phyloP scores from a whole-genome alignment of 1,140 invertebrate species.

The Drepana arcuata region DNA sequence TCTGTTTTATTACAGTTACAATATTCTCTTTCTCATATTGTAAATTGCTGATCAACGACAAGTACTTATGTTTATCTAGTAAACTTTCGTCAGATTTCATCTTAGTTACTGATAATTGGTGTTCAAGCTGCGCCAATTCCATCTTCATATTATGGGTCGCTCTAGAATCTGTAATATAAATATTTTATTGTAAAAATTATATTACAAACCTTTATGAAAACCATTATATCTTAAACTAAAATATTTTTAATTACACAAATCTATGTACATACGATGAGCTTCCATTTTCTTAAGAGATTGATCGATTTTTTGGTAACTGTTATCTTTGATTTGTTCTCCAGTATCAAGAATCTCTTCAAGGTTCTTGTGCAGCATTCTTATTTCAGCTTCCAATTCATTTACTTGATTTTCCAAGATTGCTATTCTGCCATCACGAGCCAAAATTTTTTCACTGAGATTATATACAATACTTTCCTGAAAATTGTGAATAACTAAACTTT shows the following conservation, averaged over 20 bases:
- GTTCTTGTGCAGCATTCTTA: slow-evolving; percentile 29
- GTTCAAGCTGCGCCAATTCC: slow-evolving; percentile 39
- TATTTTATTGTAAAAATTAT: too few relatives aligned
- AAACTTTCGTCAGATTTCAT: slow-evolving; percentile 24
- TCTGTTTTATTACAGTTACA: slow-evolving; percentile 38
- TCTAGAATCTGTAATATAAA: slow-evolving; percentile 52
- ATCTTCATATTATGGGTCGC: slow-evolving; percentile 56
- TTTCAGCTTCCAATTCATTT: slow-evolving; percentile 50
- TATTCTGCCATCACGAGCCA: slow-evolving; percentile 41
- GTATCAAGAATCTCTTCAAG: slow-evolving; percentile 32
- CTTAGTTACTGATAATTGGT: slow-evolving; percentile 32
- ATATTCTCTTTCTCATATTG: slow-evolving; percentile 40
- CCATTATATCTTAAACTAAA: too few relatives aligned
- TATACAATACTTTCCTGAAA: slow-evolving; percentile 41
- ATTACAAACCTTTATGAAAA: too few relatives aligned
- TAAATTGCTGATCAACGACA: slow-evolving; percentile 26
- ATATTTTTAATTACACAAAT: too few relatives aligned
- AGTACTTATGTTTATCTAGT: slow-evolving; percentile 24
- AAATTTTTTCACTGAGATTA: slow-evolving; percentile 34
- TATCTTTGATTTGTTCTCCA: slow-evolving; percentile 38
- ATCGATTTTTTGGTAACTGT: slow-evolving; percentile 39
- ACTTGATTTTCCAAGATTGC: slow-evolving; percentile 50
- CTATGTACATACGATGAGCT: slow-evolving; percentile 59
- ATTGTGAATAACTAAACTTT: not conserved
- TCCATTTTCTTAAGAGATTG: slow-evolving; percentile 39